These are phyloP conservation scores for Erpobdella octoculata DNA, from an alignment of 2,888 invertebrate genomes.

Conservation along the genomic window DNA sequence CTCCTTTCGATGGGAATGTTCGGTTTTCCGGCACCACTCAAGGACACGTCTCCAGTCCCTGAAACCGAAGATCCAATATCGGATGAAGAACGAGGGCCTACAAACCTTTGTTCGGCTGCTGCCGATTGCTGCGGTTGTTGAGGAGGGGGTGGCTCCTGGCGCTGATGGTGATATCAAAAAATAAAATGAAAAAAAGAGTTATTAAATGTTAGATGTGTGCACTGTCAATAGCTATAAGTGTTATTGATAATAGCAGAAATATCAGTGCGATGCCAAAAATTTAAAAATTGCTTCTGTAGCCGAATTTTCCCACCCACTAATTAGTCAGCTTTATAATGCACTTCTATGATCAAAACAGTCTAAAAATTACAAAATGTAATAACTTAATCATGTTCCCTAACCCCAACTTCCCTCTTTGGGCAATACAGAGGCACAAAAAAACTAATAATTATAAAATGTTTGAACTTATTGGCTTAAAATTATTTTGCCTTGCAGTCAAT, in stretches of 20 bases:
- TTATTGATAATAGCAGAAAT: no score
- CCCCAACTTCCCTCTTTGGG: no score
- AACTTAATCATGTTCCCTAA: no score
- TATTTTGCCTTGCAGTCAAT: background rate
- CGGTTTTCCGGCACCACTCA: slow-evolving; percentile 18
- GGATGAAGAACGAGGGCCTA: slow-evolving; percentile 3
- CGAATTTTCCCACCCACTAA: no score
- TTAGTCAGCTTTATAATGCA: no score
- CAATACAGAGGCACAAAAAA: no score
- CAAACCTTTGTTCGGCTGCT: slow-evolving; percentile 15
- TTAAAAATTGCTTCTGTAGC: no score
- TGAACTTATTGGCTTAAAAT: background rate
- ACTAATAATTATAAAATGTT: no score
- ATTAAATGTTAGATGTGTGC: background rate
- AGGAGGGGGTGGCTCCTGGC: background rate
- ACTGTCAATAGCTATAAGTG: no score
- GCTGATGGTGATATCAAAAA: background rate
- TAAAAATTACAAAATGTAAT: no score
- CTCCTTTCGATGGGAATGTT: slow-evolving; percentile 34
- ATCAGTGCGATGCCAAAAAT: no score
- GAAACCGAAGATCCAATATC: background rate
- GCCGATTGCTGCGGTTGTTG: slow-evolving; percentile 4
- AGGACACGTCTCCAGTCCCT: background rate
- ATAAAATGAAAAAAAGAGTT: background rate
- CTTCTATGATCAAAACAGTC: no score